Percentiles rank a stretch among this genome's conserved stretches.
These are phyloP conservation scores for Petroica traversi DNA, from an alignment of 2,113 vertebrate genomes.

Conservation along the genomic window DNA sequence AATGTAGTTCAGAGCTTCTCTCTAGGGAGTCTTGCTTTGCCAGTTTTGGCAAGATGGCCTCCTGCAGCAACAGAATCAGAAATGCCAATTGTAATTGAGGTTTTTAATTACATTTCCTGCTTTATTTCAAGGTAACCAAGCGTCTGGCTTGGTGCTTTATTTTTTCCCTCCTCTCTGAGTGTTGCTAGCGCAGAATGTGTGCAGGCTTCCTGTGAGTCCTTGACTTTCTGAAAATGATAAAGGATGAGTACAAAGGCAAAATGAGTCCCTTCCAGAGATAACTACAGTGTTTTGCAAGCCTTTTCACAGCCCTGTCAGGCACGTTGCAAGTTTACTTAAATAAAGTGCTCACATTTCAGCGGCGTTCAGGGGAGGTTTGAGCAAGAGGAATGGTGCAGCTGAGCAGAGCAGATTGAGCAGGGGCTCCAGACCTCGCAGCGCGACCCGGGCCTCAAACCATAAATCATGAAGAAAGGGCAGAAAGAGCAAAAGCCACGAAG, in stretches of 20 bases:
- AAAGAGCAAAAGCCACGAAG: not conserved
- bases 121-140: not conserved
- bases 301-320: not conserved
- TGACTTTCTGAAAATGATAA: not conserved
- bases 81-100: not conserved
- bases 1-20: not conserved
- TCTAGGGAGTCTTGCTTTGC: not conserved
- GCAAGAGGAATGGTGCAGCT: not conserved
- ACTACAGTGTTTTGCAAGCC: not conserved
- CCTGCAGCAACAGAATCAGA: not conserved
- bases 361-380: not conserved
- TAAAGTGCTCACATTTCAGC: not conserved
- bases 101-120: conserved; percentile 26
- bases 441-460: not conserved
- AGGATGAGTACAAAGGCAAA: not conserved
- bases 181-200: not conserved
- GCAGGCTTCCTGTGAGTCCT: not conserved
- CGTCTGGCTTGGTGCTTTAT: rapidly evolving
- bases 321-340: not conserved
- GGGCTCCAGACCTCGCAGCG: not conserved
- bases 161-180: not conserved
- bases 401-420: not conserved
- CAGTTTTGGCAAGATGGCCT: not conserved
- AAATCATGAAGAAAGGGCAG: not conserved
- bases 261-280: not conserved